A percentile compares a stretch with the other conserved stretches of the same genome.
These are phyloP conservation scores for Strix uralensis DNA, from an alignment of 2,113 vertebrate species.

Conservation along the genomic window DNA sequence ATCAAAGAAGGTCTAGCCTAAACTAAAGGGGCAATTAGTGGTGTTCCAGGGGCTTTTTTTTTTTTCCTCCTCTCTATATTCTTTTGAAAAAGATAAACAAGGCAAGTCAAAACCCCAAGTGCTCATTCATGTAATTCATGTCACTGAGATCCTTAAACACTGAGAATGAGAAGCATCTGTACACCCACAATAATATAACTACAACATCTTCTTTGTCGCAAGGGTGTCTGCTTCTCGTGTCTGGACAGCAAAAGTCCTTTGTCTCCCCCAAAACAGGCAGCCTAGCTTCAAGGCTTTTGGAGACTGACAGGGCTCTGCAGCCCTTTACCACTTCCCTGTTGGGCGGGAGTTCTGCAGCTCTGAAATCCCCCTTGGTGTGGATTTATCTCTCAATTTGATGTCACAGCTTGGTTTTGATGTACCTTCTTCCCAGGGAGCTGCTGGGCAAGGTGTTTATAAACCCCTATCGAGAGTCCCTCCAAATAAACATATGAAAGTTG, in stretches of 20 bases:
- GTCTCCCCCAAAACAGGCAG: background rate
- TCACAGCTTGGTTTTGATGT: slow-evolving; percentile 34
- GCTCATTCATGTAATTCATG: background rate
- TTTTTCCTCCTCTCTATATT: background rate
- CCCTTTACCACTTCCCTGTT: background rate
- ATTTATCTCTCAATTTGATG: slow-evolving; percentile 24
- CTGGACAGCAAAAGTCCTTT: background rate
- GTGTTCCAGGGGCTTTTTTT: background rate
- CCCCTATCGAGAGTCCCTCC: background rate
- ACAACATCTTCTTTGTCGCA: background rate
- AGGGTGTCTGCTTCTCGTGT: background rate
- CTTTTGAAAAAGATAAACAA: background rate
- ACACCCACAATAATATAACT: background rate
- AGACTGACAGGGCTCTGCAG: background rate
- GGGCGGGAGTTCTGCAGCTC: background rate
- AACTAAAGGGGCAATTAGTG: background rate
- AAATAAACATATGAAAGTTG: background rate
- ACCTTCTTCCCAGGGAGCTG: background rate
- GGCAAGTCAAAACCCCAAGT: background rate
- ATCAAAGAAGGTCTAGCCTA: background rate
- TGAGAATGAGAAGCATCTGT: background rate
- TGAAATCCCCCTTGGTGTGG: rapidly evolving
- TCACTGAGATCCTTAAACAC: background rate
- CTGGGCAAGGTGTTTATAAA: slow-evolving; percentile 1
- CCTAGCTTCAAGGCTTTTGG: background rate